Evolutionary conservation across 2,113 vertebrate species (phyloP).

Genomic region (Dasyornis broadbenti): DNA sequence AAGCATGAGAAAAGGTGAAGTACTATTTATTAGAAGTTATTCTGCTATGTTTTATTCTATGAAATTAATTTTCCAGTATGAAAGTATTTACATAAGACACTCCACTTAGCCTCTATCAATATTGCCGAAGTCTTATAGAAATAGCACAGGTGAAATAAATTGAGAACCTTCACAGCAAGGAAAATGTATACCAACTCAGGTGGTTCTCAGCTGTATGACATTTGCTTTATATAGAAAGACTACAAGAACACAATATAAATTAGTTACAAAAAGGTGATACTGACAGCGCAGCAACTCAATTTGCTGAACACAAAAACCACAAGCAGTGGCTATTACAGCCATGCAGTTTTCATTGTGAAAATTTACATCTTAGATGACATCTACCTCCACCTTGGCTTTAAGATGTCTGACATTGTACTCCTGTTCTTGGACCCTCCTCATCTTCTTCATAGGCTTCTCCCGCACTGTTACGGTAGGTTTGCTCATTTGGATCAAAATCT

Average conservation of each 20-base stretch:
- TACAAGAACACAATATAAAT: constrained; percentile 68
- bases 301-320: constrained; percentile 63
- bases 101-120: constrained; percentile 11
- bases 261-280: constrained; percentile 62
- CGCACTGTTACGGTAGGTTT: constrained; percentile 67
- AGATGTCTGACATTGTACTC: constrained; percentile 91
- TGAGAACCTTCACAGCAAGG: constrained; percentile 46
- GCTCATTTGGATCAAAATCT: constrained; percentile 75
- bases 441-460: constrained; percentile 87
- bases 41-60: constrained; percentile 44
- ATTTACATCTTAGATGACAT: constrained; percentile 34
- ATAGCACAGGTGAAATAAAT: constrained; percentile 25
- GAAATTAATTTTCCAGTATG: constrained; percentile 62
- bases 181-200: constrained; percentile 12
- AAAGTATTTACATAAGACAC: constrained; percentile 67
- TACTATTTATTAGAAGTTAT: constrained; percentile 51
- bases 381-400: constrained; percentile 17
- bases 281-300: constrained; percentile 59
- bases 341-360: constrained; percentile 69
- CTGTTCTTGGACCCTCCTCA: constrained; percentile 74
- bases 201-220: constrained; percentile 16
- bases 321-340: constrained; percentile 53
- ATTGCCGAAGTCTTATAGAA: constrained; percentile 51
- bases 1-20: background rate
- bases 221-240: constrained; percentile 53